Base-by-base conservation (phyloP, 2,797 vertebrate genomes). In the Eulemur mongoz region DNA sequence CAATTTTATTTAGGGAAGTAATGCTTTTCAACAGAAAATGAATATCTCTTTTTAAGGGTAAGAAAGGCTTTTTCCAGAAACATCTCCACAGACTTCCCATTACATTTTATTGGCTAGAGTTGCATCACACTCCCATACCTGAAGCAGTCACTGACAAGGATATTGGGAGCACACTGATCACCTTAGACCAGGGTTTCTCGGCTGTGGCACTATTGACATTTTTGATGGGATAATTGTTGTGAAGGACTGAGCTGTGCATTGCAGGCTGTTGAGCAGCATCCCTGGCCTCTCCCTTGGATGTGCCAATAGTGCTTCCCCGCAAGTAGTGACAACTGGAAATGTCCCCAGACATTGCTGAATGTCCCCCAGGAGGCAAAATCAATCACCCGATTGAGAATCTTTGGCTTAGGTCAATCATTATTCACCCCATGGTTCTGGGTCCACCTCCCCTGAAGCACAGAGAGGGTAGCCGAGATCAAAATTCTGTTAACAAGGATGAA, bases 11-110 rank as follows among this genome's bases (percentile, higher is more conserved):
- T 91, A 72, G 2, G 40, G 76, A 92, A 76, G n/a, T 76, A 63
- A 80, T 80, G 38, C 57, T 75, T 72, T 94, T 93, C 32, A 75
- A 73, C 30, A n/a, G 76, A 65, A 79, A 82, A 94, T 78, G 48
- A 87, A 61, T 38, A 11, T 91, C 59, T 90, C 35, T 82, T 81
- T 90, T 83, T 65, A 79, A 88, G 8, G 27, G 18, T 61, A 89
- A 84, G 75, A 67, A 63, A 94, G 59, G 2, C 18, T 38, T 87
- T 94, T 80, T 45, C 57, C 65, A 63, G 40, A 35, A 90, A 20
- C 90, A 65, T 54, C 30, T 78, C 81, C 35, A 69, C 79, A 70
- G 27, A 84, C 52, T 90, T 75, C 22, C 13, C 63, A 57, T 35
- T 80, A 59, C 1, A 54, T 89, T 88, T 84, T 48, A 72, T 85